These are phyloP conservation scores for Balearica regulorum DNA, from an alignment of 2,797 vertebrate genomes.

Conservation along the genomic window DNA sequence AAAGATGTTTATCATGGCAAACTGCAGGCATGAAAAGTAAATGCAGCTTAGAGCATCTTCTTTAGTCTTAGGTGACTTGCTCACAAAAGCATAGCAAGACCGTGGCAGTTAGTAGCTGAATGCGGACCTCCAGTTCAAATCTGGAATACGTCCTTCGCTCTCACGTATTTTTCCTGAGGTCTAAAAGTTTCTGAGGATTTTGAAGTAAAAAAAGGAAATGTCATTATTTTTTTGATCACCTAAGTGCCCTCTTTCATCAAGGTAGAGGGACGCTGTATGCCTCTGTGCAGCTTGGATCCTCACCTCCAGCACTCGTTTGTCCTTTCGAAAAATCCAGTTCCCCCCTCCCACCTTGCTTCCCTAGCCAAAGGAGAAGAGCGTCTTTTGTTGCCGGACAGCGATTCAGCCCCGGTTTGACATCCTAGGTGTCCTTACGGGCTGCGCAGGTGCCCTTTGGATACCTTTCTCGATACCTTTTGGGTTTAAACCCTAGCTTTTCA, in stretches of 20 bases:
- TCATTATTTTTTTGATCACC: not conserved
- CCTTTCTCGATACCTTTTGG: not conserved
- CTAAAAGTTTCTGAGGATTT: not conserved
- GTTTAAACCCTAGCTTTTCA: not conserved
- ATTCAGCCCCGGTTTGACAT: not conserved
- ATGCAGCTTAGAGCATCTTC: not conserved
- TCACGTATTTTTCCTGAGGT: not conserved
- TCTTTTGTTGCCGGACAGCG: not conserved
- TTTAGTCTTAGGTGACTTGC: not conserved
- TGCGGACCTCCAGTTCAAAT: not conserved
- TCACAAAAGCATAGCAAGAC: not conserved
- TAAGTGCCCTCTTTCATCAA: not conserved
- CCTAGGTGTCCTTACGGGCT: not conserved
- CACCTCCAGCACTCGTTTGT: not conserved
- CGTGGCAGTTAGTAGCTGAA: rapidly evolving
- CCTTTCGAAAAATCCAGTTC: not conserved
- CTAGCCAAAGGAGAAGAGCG: not conserved
- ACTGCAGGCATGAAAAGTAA: not conserved
- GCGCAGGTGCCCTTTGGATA: not conserved
- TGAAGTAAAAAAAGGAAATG: not conserved
- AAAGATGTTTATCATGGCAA: not conserved
- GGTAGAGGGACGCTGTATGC: not conserved
- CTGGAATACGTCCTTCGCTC: not conserved
- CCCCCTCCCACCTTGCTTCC: not conserved
- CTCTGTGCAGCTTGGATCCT: not conserved